Evolutionary conservation across 2,113 vertebrate genomes (phyloP).

Genomic region (Rafetus swinhoei): DNA sequence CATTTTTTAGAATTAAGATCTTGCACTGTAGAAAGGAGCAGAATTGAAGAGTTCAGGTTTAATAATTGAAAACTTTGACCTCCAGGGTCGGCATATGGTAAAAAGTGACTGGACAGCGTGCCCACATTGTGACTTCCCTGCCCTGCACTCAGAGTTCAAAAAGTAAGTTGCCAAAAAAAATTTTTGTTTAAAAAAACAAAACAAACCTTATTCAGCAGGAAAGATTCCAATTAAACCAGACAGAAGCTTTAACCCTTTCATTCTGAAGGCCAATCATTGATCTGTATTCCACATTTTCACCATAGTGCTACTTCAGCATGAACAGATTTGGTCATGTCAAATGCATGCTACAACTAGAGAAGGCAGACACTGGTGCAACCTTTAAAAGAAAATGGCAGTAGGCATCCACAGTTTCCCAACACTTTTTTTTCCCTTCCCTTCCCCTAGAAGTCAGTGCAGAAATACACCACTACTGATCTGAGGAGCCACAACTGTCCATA

Average conservation of each 20-base stretch:
- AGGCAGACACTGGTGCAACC: not conserved
- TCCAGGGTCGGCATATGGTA: conserved; percentile 94
- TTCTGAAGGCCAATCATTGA: not conserved
- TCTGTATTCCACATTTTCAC: not conserved
- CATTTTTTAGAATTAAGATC: not conserved
- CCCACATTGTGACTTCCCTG: conserved; percentile 93
- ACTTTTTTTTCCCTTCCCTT: too few relatives aligned
- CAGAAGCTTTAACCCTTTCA: not conserved
- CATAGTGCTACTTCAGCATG: not conserved
- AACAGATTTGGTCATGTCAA: not conserved
- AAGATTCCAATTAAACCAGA: not conserved
- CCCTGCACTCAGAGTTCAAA: conserved; percentile 89
- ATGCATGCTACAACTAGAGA: not conserved
- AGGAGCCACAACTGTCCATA: not conserved
- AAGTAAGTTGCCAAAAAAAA: conserved; percentile 80
- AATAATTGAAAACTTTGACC: not conserved
- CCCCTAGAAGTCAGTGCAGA: not conserved
- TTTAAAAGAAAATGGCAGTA: not conserved
- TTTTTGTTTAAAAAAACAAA: not conserved
- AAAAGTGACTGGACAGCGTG: conserved; percentile 93
- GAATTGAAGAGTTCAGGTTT: not conserved
- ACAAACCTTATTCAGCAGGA: not conserved
- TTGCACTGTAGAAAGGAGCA: not conserved
- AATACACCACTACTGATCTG: not conserved
- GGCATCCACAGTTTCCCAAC: not conserved